Evolutionary conservation across 2,113 vertebrate genomes (phyloP), one percentile per base, ranked within the genome.

Genomic region (Pangasianodon hypophthalmus): DNA sequence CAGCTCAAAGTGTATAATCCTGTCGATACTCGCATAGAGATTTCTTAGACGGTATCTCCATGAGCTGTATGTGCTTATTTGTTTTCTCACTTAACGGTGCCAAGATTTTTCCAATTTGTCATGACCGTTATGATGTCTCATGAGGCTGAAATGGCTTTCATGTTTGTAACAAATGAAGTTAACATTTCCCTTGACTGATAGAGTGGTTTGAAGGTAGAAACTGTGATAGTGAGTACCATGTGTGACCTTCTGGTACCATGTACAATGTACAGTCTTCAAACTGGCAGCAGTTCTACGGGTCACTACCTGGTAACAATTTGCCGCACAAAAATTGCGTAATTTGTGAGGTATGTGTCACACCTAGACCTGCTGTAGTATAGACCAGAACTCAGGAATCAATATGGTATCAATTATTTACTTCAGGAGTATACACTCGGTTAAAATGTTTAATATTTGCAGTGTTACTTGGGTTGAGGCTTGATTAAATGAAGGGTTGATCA

Each of bases 301-400:
- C 87, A 85, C 41, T 90, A 89, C 48, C 87, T 89, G 89, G 52
- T 81, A 84, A 82, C 73, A 62, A 88, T 91, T 86, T 88, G 77
- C 87, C 69, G 60, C 48, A 81, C 48, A 83, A 60, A 87, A 85
- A 80, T 41, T 69, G 54, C 60, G 71, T 83, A 56, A 71, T 91
- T 81, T 87, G 85, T 80, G 13, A 88, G 60, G 90, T 19, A 89
- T 85, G 81, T 26, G 86, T 88, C 58, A 77, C 46, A 81, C 6
- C 29, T 52, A 26, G 60, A 67, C 50, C 16, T 52, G 32, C 21
- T 88, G 46, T 6, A 52, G n/a, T 41, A 50, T 9, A 64, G 58
- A 48, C 41, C 60, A 60, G 44, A 82, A 82, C 13, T 26, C 29
- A 52, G 26, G 60, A 73, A 88, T 71, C 50, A 83, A 32, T 83